These are phyloP conservation scores for Cheracebus regulus DNA, from an alignment of 2,797 vertebrate species.

Conservation along the genomic window DNA sequence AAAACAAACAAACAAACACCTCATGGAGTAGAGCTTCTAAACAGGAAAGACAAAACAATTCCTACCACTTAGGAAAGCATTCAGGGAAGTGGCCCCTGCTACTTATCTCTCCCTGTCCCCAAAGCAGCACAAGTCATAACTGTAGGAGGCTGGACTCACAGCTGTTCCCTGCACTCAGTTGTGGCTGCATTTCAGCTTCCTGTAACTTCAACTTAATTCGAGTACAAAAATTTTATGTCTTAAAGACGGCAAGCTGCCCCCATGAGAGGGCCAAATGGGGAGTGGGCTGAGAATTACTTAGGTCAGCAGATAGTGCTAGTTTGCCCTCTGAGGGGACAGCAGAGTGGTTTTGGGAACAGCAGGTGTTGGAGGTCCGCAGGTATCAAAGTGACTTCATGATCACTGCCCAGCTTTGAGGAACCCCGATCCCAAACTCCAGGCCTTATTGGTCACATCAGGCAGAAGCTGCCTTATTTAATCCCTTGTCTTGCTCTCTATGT, in stretches of 20 bases:
- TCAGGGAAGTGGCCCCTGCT: neutral
- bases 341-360: no score
- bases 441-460: accelerated
- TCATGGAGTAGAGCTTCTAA: neutral
- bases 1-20: neutral
- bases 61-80: neutral
- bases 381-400: neutral
- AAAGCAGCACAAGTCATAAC: neutral
- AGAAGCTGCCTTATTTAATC: neutral
- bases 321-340: neutral
- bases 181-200: accelerated
- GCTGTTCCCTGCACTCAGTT: accelerated
- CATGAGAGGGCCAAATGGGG: no score
- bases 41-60: neutral
- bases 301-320: neutral
- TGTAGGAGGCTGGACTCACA: neutral
- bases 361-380: neutral
- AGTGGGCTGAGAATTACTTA: neutral
- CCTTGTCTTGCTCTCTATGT: neutral
- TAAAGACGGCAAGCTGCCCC: neutral
- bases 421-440: neutral
- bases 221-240: accelerated
- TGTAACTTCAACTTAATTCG: accelerated
- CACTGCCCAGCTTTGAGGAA: neutral
- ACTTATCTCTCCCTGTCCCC: neutral